Percentiles rank a stretch among this genome's conserved stretches.
Conservation (phyloP, 2,888 invertebrate genomes). For the Callosobruchus maculatus region DNA sequence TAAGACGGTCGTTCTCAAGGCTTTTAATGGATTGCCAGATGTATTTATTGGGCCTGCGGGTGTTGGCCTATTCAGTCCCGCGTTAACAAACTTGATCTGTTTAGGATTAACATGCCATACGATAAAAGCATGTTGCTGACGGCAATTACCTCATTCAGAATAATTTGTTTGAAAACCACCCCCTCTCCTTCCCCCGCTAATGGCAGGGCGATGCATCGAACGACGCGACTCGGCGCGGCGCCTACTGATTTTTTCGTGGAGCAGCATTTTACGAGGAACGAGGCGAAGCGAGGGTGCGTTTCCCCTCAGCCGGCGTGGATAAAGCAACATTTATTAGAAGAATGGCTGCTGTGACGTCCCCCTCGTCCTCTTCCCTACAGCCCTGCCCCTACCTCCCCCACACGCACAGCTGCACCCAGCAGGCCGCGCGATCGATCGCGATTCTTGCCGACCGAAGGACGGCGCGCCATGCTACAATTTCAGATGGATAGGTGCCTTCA, state of each 20-base stretch:
- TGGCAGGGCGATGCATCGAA: not conserved
- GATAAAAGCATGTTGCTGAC: no score
- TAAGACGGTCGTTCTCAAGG: no score
- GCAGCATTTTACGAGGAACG: not conserved
- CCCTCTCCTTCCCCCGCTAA: not conserved
- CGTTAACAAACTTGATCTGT: no score
- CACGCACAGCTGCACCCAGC: not conserved
- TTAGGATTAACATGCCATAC: no score
- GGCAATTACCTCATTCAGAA: no score
- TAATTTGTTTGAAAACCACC: no score
- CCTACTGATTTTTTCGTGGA: not conserved
- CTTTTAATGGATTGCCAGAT: no score
- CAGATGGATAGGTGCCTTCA: no score
- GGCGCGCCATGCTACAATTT: no score
- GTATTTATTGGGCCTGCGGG: no score
- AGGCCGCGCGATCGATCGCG: not conserved
- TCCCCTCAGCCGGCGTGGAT: not conserved
- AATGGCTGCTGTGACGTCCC: not conserved
- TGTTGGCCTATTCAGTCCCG: no score
- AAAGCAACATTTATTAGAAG: conserved; percentile 5
- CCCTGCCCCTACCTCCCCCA: not conserved
- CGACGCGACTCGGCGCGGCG: no score
- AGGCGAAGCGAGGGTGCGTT: conserved; percentile 1
- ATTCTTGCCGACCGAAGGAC: not conserved
- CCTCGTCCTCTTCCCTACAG: not conserved